Conservation (phyloP, 1,140 invertebrate genomes). For the Drosophila subpulchrella region DNA sequence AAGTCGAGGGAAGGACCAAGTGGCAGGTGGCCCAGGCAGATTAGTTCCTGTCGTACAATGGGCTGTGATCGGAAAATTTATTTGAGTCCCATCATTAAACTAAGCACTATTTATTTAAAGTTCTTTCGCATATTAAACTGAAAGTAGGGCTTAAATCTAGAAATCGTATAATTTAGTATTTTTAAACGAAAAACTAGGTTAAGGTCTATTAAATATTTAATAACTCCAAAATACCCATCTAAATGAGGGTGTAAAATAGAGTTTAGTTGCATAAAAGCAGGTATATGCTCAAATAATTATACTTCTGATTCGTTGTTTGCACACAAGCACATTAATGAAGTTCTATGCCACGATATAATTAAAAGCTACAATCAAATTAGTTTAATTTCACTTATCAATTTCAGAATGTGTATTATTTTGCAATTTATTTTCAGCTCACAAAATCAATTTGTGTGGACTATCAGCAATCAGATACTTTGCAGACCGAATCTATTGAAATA, state of each 20-base stretch:
- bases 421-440: neutral
- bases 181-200: too few species aligned
- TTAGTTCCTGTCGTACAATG: slow-evolving; percentile 25
- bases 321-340: neutral
- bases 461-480: slow-evolving; percentile 1
- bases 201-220: too few species aligned
- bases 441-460: slow-evolving; percentile 14
- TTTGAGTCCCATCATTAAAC: neutral
- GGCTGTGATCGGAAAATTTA: neutral
- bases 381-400: neutral
- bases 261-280: too few species aligned
- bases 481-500: neutral
- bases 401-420: neutral
- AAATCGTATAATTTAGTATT: too few species aligned
- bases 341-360: neutral
- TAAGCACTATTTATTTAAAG: too few species aligned
- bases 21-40: slow-evolving; percentile 11
- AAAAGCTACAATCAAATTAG: neutral
- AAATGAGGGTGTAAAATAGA: too few species aligned
- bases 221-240: too few species aligned
- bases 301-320: neutral
- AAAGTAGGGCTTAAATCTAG: too few species aligned
- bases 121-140: too few species aligned
- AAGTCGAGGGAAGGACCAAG: slow-evolving; percentile 6
- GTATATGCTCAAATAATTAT: too few species aligned